Percentiles rank a stretch among this genome's conserved stretches.
phyloP scores from a whole-genome alignment of 1,140 invertebrate genomes.

The Eriocheir sinensis region DNA sequence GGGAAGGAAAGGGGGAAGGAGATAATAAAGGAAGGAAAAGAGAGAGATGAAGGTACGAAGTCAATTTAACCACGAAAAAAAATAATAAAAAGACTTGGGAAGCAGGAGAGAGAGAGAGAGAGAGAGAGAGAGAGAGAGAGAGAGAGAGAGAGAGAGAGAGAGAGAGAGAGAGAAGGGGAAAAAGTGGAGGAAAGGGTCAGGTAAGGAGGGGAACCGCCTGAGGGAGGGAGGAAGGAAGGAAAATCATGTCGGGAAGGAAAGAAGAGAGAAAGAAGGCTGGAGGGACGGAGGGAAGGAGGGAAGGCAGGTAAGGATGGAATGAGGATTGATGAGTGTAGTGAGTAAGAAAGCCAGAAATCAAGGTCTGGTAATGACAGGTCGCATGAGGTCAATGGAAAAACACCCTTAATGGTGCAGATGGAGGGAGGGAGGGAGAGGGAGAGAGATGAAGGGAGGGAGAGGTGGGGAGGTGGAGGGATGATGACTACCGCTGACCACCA shows the following conservation, averaged over 20 bases:
- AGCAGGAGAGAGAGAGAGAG: not conserved
- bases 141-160: conserved; percentile 22
- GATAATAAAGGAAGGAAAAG: not conserved
- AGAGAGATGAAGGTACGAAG: not conserved
- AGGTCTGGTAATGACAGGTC: too few species aligned
- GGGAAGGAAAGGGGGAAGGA: not conserved
- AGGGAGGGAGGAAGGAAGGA: not conserved
- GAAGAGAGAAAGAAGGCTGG: not conserved
- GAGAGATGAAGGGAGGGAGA: too few species aligned
- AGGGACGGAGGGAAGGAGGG: not conserved
- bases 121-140: conserved; percentile 22
- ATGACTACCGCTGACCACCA: too few species aligned
- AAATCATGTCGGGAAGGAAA: not conserved
- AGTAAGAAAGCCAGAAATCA: too few species aligned
- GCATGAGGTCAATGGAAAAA: too few species aligned
- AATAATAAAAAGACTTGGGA: too few species aligned
- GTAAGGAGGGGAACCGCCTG: not conserved
- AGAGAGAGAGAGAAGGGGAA: not conserved
- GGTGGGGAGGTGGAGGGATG: too few species aligned
- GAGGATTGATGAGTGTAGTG: not conserved
- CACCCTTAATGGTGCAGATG: too few species aligned
- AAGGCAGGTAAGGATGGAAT: not conserved
- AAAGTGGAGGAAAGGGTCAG: not conserved
- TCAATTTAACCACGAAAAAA: too few species aligned
- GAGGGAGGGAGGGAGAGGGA: too few species aligned